Percentiles rank a stretch among this genome's conserved stretches.
Evolutionary conservation across 2,888 invertebrate species (phyloP).

Genomic region (Drosophila melanocephala): DNA sequence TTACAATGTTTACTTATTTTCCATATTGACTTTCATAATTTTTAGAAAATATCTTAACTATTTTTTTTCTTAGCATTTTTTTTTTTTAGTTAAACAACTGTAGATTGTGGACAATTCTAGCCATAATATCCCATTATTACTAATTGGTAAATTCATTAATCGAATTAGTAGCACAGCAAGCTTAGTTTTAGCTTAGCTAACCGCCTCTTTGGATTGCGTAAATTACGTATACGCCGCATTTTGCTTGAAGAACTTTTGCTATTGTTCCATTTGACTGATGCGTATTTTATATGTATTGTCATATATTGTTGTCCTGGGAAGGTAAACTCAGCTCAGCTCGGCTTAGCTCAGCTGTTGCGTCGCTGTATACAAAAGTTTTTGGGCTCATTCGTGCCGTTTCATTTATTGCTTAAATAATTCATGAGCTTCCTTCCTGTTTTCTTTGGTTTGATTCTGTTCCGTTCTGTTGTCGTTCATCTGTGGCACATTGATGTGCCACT

Average conservation of each 20-base stretch:
- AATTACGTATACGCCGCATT: conserved; percentile 44
- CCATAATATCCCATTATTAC: neutral
- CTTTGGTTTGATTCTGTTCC: conserved; percentile 1
- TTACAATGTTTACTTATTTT: neutral
- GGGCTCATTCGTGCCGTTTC: conserved; percentile 15
- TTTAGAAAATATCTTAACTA: no score
- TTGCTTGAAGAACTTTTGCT: conserved; percentile 8
- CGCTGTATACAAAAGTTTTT: conserved; percentile 1
- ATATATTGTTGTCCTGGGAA: neutral
- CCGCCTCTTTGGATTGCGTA: conserved; percentile 5
- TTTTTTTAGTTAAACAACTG: neutral
- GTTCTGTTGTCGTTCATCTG: neutral
- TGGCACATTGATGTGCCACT: neutral
- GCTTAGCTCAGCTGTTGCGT: conserved; percentile 30
- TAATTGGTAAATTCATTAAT: conserved; percentile 12
- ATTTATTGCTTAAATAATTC: conserved; percentile 52
- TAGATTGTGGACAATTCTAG: neutral
- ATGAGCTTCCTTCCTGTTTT: conserved; percentile 37
- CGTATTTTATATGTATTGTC: neutral
- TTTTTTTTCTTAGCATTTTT: no score
- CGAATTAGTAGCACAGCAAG: conserved; percentile 30
- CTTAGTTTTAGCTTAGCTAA: neutral
- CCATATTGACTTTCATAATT: no score
- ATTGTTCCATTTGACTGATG: neutral
- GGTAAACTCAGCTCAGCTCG: neutral